Evolutionary conservation across 2,113 vertebrate species (phyloP), one percentile per base, ranked within the genome.

Genomic region (Phoenicopterus ruber): DNA sequence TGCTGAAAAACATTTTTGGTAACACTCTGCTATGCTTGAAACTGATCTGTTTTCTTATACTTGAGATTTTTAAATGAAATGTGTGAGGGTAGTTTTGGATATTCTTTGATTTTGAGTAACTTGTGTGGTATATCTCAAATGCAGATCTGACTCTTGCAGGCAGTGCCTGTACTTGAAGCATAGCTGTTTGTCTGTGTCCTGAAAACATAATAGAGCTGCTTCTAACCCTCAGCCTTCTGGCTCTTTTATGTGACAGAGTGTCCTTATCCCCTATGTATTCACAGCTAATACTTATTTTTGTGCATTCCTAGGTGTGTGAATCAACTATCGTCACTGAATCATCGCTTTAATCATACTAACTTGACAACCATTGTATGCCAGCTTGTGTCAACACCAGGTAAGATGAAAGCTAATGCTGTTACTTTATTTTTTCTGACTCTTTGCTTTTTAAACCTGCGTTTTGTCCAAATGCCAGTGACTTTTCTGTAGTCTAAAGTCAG

Each of bases 311-410:
- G 94, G 70, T 88, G 89, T 66, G 61, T 89, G 73, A 85, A 93
- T 94, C 92, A 82, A 59, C 47, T 49, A 0, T 91, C 1, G 0
- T 69, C 81, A 42, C 73, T 62, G 91, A 89, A 73, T 77, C 22
- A 0, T 82, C 86, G 13, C 66, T 89, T 87, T 57, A 52, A 50
- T 93, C 47, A 31, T 38, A 42, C 65, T 46, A 6, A 84, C 21
- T 16, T 88, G 82, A 93, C 95, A 86, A 21, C 69, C 18, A 6
- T 38, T 92, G 59, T 81, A 47, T 86, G 47, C 76, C 69, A 86
- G 57, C 65, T 52, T 82, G 59, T 93, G 46, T 89, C 86, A 80
- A 17, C 62, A 92, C 22, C 66, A 67, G 92, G 94, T 96, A 93
- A 93, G 96, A 83, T 74, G 67, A 88, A 86, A 92, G 63, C 55